phyloP scores from a whole-genome alignment of 2,888 invertebrate species.

The Apamea sordens region DNA sequence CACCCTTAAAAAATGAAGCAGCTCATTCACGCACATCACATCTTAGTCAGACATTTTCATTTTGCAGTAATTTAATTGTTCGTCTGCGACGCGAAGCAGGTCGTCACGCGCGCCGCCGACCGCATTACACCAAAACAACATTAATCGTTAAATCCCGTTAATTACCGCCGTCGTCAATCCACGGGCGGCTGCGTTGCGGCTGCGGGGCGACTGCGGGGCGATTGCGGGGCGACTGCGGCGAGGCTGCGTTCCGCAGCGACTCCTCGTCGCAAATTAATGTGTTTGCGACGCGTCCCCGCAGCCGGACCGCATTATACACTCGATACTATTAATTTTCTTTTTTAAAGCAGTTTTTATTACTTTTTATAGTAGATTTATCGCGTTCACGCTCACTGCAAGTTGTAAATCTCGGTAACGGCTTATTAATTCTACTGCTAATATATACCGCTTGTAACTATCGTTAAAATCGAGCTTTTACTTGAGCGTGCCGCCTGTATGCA shows the following conservation, averaged over 20 bases:
- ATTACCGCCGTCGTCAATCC: slow-evolving; percentile 66
- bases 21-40: slow-evolving; percentile 46
- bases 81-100: slow-evolving; percentile 23
- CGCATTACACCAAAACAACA: slow-evolving; percentile 67
- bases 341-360: slow-evolving; percentile 56
- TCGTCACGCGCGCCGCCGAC: slow-evolving; percentile 61
- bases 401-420: slow-evolving; percentile 59
- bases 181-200: slow-evolving; percentile 50
- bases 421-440: slow-evolving; percentile 64
- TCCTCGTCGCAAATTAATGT: slow-evolving; percentile 59
- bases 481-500: slow-evolving; percentile 12
- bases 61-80: slow-evolving; percentile 63
- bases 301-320: slow-evolving; percentile 62
- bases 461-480: slow-evolving; percentile 22
- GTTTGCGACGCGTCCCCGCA: slow-evolving; percentile 54
- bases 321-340: slow-evolving; percentile 64
- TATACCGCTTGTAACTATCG: slow-evolving; percentile 53
- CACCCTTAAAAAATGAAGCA: slow-evolving; percentile 10
- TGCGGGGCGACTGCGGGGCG: slow-evolving; percentile 49
- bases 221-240: slow-evolving; percentile 42
- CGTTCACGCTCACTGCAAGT: slow-evolving; percentile 44
- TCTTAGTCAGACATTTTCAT: slow-evolving; percentile 63
- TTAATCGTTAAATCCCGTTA: slow-evolving; percentile 70
- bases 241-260: slow-evolving; percentile 35
- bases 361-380: slow-evolving; percentile 53